Evolutionary conservation across 2,113 vertebrate genomes (phyloP).

Genomic region (Tragelaphus strepsiceros): DNA sequence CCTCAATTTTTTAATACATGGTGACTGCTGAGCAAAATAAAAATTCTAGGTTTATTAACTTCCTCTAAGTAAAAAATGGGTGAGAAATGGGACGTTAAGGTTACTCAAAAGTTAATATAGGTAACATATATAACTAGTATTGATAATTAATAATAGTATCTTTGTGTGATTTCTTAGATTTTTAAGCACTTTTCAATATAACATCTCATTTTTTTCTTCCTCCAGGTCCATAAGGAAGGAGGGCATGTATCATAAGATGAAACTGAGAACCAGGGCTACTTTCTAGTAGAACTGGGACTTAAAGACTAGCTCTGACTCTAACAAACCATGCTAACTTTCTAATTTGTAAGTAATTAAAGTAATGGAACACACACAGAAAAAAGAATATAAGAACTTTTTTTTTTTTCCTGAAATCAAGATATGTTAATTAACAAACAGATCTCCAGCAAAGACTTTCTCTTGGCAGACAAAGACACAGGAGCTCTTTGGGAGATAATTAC

Average conservation of each 20-base stretch:
- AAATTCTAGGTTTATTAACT: not conserved
- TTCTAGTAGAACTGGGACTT: not conserved
- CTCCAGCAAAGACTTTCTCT: not conserved
- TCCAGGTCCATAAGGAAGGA: not conserved
- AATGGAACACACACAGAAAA: not conserved
- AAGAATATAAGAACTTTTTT: not conserved
- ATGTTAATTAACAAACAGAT: constrained; percentile 1
- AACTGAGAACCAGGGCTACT: not conserved
- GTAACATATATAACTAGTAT: not conserved
- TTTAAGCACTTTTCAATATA: not conserved
- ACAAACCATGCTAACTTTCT: not conserved
- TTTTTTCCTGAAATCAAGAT: not conserved
- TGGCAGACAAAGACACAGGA: not conserved
- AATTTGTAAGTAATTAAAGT: not conserved
- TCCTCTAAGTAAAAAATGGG: not conserved
- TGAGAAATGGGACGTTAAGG: not conserved
- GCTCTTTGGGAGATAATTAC: not conserved
- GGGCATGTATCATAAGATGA: not conserved
- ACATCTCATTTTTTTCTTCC: not conserved
- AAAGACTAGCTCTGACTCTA: not conserved
- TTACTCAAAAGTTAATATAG: not conserved
- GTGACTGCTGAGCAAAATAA: not conserved
- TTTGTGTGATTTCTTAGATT: not conserved
- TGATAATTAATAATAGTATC: not conserved
- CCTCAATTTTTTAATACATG: not conserved